Evolutionary conservation across 2,888 invertebrate species (phyloP).

Genomic region (Apodemia hepburni): DNA sequence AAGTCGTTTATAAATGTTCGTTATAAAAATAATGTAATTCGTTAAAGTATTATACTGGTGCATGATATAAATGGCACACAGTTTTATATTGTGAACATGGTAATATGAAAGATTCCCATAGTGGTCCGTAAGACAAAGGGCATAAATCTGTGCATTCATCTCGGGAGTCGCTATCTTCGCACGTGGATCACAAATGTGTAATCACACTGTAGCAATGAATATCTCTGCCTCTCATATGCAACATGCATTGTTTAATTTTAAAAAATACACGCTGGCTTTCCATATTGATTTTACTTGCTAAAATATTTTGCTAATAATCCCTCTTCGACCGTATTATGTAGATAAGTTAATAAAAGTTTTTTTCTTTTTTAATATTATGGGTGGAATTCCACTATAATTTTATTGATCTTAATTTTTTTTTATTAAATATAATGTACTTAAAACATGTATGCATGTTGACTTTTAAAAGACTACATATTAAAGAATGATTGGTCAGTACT

Average conservation of each 20-base stretch:
- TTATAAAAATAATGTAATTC: conserved; percentile 19
- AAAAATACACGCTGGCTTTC: conserved; percentile 26
- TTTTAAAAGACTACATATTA: too few relatives aligned
- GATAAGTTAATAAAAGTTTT: too few relatives aligned
- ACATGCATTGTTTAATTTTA: conserved; percentile 31
- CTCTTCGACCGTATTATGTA: too few relatives aligned
- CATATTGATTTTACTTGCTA: conserved; percentile 3
- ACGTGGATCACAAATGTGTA: conserved; percentile 61
- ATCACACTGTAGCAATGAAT: conserved; percentile 45
- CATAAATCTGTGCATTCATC: conserved; percentile 51
- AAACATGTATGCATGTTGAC: too few relatives aligned
- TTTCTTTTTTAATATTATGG: too few relatives aligned
- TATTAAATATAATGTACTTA: too few relatives aligned
- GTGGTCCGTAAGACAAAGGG: conserved; percentile 48
- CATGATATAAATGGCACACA: conserved; percentile 16
- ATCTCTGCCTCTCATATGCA: conserved; percentile 37
- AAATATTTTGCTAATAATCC: background rate
- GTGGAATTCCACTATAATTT: too few relatives aligned
- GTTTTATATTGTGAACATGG: conserved; percentile 20
- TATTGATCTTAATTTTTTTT: too few relatives aligned
- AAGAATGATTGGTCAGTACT: too few relatives aligned
- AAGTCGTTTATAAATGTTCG: conserved; percentile 5
- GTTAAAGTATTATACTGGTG: conserved; percentile 8
- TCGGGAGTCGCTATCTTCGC: conserved; percentile 52
- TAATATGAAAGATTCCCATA: conserved; percentile 43